Conservation (phyloP, 2,797 vertebrate species). For the Coracias cyanogaster region DNA sequence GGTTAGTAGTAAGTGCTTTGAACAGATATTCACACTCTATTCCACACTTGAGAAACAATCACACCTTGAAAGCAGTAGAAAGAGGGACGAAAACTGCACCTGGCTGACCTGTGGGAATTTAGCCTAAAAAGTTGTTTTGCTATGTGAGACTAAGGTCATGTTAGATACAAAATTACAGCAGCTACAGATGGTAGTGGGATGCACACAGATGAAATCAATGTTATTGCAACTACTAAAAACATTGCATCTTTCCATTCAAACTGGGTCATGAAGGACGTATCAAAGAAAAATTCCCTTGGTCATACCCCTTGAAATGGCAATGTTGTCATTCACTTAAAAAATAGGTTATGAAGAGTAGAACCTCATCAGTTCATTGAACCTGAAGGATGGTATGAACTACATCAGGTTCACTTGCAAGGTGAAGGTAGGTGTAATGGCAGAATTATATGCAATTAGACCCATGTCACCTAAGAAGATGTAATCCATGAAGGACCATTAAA, state of each 20-base stretch:
- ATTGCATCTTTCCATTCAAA: background rate
- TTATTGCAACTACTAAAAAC: background rate
- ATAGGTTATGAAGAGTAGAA: background rate
- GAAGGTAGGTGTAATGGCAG: background rate
- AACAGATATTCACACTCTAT: background rate
- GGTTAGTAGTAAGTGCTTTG: background rate
- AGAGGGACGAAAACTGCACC: background rate
- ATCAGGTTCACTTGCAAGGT: background rate
- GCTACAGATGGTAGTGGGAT: background rate
- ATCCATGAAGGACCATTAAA: background rate
- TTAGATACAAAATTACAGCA: background rate
- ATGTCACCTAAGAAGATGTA: background rate
- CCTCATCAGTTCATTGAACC: background rate
- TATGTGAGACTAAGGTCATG: background rate
- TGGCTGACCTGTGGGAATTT: background rate
- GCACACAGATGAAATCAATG: background rate
- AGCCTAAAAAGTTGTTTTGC: background rate
- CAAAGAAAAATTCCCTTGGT: background rate
- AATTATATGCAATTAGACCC: background rate
- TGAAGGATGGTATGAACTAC: background rate
- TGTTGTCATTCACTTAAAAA: background rate
- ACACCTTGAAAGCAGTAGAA: background rate
- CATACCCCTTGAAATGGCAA: background rate
- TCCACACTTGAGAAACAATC: background rate
- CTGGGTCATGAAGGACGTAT: fast-evolving